phyloP scores from a whole-genome alignment of 2,113 vertebrate genomes.

The Excalfactoria chinensis region DNA sequence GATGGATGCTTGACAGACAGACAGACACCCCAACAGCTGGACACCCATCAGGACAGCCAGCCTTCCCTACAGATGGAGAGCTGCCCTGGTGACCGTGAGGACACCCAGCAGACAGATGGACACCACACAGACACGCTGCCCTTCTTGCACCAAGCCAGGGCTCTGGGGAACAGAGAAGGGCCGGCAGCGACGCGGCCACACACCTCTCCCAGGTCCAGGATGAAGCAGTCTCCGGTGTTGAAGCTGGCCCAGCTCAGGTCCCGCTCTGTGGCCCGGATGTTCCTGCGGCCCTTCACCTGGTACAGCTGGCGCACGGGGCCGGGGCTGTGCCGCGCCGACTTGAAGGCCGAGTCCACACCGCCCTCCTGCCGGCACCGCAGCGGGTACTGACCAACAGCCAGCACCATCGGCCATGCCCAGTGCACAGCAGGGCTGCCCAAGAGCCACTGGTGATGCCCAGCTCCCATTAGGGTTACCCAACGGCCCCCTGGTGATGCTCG shows the following conservation, averaged over 20 bases:
- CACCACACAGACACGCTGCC: slow-evolving; percentile 61
- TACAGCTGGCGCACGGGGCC: slow-evolving; percentile 78
- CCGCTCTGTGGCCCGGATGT: slow-evolving; percentile 87
- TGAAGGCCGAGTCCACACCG: slow-evolving; percentile 67
- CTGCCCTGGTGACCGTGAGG: background rate
- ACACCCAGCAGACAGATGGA: background rate
- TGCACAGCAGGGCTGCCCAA: background rate
- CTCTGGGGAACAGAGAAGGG: slow-evolving; percentile 38
- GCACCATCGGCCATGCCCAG: background rate
- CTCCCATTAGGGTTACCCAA: background rate
- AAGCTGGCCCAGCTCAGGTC: slow-evolving; percentile 87
- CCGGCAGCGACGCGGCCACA: fast-evolving
- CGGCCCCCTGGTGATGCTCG: too few species aligned
- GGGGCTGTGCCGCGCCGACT: background rate
- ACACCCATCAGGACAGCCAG: background rate
- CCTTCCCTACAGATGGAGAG: too few species aligned
- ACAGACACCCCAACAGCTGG: background rate
- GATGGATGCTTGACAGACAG: too few species aligned
- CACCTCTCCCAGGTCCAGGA: slow-evolving; percentile 87
- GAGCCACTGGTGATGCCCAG: fast-evolving
- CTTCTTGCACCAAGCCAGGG: slow-evolving; percentile 81
- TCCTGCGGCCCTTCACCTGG: slow-evolving; percentile 92
- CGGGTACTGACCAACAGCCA: background rate
- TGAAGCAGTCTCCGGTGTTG: slow-evolving; percentile 93
- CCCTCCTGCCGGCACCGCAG: slow-evolving; percentile 61